Base-by-base conservation (phyloP, 2,888 invertebrate genomes). In the Trypoxylon attenuatum region DNA sequence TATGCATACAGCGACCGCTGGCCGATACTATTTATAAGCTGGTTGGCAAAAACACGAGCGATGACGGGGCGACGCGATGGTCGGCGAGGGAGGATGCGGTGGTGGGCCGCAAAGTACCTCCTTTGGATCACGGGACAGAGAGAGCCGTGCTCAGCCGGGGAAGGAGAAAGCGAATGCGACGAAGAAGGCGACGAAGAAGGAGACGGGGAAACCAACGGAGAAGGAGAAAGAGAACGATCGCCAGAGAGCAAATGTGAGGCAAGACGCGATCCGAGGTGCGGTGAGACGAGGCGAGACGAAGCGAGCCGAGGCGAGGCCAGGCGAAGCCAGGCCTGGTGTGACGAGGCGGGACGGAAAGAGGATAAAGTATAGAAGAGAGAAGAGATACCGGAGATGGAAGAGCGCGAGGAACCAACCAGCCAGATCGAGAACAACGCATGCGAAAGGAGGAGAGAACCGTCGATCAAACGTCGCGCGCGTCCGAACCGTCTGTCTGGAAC, bases 381-480 rank as follows among this genome's bases (percentile, higher is more conserved):
- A 60, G 49, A 45, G 57, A 56, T 58, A 54, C 63, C 67, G 70
- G 55, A 54, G 57, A 71, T 64, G 73, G 69, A 58, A 19, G 42
- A 49, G 54, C 16, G 13, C 4, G 29, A 29, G 18, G 16, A 10
- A 13, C 13, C 22, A 49, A 41, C 16, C 56, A 38, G 54, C 19
- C 27, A 69, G 41, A 33, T 25, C 55, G 58, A 49, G 49, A 59
- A 59, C 63, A 56, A 63, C 67, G 68, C 56, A 51, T 60, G 71
- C 67, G 73, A 71, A 58, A 67, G 57, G 63, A 69, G 67, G 75
- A 76, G 70, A 71, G 69, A 73, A 73, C 63, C 73, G 82, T 81
- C 82, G 76, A 81, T 82, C 82, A 82, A 82, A 79, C 77, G 81
- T 81, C 80, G 72, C 68, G 64, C 71, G 60, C 68, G 64, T 76